These are phyloP conservation scores for Loripinus fragilis DNA, from an alignment of 2,888 invertebrate genomes.

Conservation along the genomic window DNA sequence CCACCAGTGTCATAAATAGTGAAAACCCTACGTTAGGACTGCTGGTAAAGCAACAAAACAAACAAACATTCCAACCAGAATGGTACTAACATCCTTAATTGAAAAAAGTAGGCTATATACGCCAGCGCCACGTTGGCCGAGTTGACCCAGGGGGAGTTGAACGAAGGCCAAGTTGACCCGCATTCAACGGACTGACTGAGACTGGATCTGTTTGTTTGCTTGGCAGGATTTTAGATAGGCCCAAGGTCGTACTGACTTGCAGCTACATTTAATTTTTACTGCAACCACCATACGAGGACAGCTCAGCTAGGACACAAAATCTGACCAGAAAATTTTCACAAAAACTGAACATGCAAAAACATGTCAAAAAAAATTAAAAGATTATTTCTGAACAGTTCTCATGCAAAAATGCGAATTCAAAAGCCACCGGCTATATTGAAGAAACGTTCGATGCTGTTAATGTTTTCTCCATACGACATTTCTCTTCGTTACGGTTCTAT, in stretches of 20 bases:
- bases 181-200: neutral
- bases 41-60: too few species aligned
- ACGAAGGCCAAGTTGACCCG: too few species aligned
- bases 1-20: too few species aligned
- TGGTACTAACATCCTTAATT: too few species aligned
- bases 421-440: slow-evolving; percentile 49
- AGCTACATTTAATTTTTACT: too few species aligned
- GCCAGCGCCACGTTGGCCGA: too few species aligned
- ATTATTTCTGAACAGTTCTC: neutral
- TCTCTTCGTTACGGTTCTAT: neutral
- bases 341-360: slow-evolving; percentile 9
- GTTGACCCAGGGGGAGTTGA: too few species aligned
- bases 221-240: neutral
- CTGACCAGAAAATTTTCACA: too few species aligned
- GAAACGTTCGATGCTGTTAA: slow-evolving; percentile 41
- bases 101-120: too few species aligned
- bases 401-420: neutral
- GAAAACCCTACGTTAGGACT: too few species aligned
- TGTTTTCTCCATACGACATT: neutral
- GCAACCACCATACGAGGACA: neutral
- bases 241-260: neutral
- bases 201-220: neutral
- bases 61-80: too few species aligned
- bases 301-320: neutral
- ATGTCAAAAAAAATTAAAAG: neutral